A percentile compares a stretch with the other conserved stretches of the same genome.
Evolutionary conservation across 2,113 vertebrate species (phyloP).

Genomic region (Trachemys scripta): DNA sequence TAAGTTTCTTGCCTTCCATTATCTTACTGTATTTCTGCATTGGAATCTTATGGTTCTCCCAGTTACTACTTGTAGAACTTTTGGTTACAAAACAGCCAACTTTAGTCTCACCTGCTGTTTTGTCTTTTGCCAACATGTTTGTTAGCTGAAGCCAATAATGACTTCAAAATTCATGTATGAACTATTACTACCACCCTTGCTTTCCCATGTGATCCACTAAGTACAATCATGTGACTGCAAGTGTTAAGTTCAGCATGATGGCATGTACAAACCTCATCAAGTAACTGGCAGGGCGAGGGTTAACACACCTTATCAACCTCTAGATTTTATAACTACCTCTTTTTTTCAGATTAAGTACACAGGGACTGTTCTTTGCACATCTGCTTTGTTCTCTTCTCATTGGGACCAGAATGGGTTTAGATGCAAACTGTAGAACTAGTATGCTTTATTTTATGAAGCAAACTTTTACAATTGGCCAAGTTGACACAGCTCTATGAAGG

Average conservation of each 20-base stretch:
- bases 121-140: background rate
- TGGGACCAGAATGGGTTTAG: background rate
- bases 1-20: background rate
- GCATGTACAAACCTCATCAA: background rate
- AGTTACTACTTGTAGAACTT: background rate
- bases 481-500: background rate
- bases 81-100: background rate
- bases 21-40: background rate
- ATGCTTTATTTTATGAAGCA: background rate
- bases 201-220: background rate
- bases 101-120: background rate
- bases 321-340: background rate
- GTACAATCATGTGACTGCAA: background rate
- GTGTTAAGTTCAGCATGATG: background rate
- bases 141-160: background rate
- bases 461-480: background rate
- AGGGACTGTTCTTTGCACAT: background rate
- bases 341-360: background rate
- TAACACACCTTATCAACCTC: background rate
- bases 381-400: background rate
- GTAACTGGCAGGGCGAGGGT: background rate
- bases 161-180: background rate
- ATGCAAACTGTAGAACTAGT: background rate
- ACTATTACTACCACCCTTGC: background rate
- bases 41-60: background rate